Evolutionary conservation across 2,888 invertebrate genomes (phyloP).

Genomic region (Calephelis perditalis): DNA sequence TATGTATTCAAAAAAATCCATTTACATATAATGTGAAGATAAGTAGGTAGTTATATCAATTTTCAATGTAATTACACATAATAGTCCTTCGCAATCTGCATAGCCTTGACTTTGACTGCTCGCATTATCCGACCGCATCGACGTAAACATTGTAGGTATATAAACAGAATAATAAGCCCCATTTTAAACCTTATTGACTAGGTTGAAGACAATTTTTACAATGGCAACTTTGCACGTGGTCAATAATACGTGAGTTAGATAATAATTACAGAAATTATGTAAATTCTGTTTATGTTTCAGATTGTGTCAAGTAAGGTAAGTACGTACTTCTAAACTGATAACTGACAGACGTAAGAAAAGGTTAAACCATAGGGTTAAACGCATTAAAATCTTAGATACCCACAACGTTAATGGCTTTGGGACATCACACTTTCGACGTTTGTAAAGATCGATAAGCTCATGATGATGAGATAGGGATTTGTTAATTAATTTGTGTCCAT

Average conservation of each 20-base stretch:
- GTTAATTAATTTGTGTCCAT: no score
- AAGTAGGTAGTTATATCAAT: constrained; percentile 24
- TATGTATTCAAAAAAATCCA: neutral
- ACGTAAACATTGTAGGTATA: constrained; percentile 1
- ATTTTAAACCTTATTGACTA: neutral
- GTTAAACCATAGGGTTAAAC: no score
- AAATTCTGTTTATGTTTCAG: neutral
- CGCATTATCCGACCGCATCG: constrained; percentile 13
- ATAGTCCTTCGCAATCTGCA: constrained; percentile 17
- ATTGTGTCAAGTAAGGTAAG: neutral
- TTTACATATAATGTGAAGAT: constrained; percentile 15
- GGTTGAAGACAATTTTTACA: neutral
- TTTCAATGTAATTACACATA: constrained; percentile 15
- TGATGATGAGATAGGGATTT: no score
- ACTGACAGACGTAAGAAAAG: no score
- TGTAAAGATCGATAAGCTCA: no score
- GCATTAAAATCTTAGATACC: no score
- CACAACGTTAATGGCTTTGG: no score
- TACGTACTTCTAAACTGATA: no score
- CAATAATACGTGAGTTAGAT: neutral
- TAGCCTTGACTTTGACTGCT: constrained; percentile 27
- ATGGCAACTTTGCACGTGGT: neutral
- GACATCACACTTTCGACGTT: no score
- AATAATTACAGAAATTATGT: constrained; percentile 4
- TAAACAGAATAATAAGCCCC: neutral